Percentiles rank a stretch among this genome's conserved stretches.
Conservation (phyloP, 1,140 invertebrate species). For the Anastrepha ludens region DNA sequence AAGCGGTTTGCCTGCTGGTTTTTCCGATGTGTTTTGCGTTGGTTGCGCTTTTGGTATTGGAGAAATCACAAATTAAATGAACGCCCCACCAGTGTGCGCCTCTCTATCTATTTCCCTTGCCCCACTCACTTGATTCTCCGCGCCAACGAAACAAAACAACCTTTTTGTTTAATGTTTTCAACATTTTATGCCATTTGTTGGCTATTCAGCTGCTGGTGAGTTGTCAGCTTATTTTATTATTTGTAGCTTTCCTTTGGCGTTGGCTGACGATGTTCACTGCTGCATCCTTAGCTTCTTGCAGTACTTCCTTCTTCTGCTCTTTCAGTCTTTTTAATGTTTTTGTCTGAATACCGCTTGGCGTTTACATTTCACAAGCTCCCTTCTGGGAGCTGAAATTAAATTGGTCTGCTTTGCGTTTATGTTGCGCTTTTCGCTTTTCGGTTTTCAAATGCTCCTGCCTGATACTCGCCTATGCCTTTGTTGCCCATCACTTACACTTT, state of each 20-base stretch:
- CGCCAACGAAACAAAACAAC: background rate
- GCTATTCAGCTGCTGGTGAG: background rate
- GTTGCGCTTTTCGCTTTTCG: slow-evolving; percentile 56
- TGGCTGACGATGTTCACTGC: background rate
- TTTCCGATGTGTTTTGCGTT: background rate
- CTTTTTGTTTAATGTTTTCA: background rate
- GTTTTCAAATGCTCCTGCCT: background rate
- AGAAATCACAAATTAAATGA: slow-evolving; percentile 26
- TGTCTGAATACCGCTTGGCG: background rate
- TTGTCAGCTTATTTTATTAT: no score
- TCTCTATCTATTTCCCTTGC: no score
- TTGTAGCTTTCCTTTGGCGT: no score
- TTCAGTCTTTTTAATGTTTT: background rate
- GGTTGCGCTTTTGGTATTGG: background rate
- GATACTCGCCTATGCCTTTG: background rate
- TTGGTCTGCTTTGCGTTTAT: slow-evolving; percentile 54
- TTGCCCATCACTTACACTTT: slow-evolving; percentile 4
- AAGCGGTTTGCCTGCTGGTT: background rate
- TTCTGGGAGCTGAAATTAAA: slow-evolving; percentile 54
- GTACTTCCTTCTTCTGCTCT: background rate
- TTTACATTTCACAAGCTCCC: slow-evolving; percentile 10
- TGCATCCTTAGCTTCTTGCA: no score
- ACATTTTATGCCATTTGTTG: background rate
- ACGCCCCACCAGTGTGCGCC: background rate
- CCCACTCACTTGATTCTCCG: background rate